phyloP scores from a whole-genome alignment of 1,140 invertebrate species.

The Cydia fagiglandana region DNA sequence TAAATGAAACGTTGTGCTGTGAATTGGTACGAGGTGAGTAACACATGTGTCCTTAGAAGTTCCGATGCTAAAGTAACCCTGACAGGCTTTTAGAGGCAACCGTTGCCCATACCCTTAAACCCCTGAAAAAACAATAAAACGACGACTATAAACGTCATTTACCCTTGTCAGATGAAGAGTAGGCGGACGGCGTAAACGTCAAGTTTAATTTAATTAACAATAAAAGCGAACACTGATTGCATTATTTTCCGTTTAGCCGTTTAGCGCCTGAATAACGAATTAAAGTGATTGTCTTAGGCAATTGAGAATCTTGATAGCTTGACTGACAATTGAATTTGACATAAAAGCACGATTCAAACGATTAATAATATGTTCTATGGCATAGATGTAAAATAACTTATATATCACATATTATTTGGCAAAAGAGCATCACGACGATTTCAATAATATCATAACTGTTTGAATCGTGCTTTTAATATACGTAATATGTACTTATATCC shows the following conservation, averaged over 20 bases:
- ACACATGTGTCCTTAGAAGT: constrained; percentile 29
- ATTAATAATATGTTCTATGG: no score
- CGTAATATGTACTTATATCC: no score
- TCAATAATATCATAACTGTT: no score
- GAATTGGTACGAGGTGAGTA: constrained; percentile 25
- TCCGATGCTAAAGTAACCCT: constrained; percentile 40
- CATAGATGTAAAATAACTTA: no score
- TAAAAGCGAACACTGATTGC: constrained; percentile 15
- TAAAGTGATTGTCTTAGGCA: background rate
- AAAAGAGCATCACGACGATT: no score
- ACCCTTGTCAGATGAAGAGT: constrained; percentile 19
- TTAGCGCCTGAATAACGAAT: background rate
- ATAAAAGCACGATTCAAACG: no score
- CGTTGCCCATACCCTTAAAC: constrained; percentile 33
- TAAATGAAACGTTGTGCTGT: background rate
- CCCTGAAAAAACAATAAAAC: constrained; percentile 28
- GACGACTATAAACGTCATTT: constrained; percentile 24
- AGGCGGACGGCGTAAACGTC: background rate
- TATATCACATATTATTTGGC: no score
- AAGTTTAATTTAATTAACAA: background rate
- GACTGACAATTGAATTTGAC: background rate
- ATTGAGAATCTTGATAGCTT: background rate
- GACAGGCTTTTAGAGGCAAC: constrained; percentile 46
- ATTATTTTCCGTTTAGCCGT: background rate
- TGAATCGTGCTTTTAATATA: no score